Percentiles rank a stretch among this genome's conserved stretches.
Evolutionary conservation across 2,888 invertebrate genomes (phyloP).

Genomic region (Hololepta plana): DNA sequence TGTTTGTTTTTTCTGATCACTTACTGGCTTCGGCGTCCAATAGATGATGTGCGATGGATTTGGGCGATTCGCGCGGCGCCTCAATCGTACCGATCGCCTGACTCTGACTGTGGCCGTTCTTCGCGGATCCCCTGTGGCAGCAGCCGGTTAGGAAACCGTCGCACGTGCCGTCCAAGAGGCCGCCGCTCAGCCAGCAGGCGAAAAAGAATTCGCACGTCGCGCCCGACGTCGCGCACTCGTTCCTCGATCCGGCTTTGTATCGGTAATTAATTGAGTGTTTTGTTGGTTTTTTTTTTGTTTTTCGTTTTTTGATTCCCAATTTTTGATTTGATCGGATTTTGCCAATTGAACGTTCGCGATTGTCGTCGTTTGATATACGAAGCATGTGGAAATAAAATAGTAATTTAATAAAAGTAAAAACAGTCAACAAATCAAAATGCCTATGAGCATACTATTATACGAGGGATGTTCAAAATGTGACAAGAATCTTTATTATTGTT

Average conservation of each 20-base stretch:
- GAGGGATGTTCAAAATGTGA: too few species aligned
- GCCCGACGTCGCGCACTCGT: too few species aligned
- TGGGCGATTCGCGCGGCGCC: conserved; percentile 32
- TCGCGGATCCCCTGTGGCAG: conserved; percentile 59
- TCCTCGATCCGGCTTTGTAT: too few species aligned
- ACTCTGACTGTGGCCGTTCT: conserved; percentile 42
- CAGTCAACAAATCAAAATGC: too few species aligned
- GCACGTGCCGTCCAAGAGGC: conserved; percentile 70
- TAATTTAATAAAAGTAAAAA: too few species aligned
- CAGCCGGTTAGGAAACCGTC: conserved; percentile 59
- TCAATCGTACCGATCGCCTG: conserved; percentile 44
- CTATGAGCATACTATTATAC: too few species aligned
- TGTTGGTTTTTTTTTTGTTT: background rate
- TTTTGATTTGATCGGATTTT: background rate
- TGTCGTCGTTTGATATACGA: too few species aligned
- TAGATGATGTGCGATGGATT: conserved; percentile 40
- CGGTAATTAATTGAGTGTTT: too few species aligned
- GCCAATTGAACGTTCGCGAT: too few species aligned
- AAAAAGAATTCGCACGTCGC: conserved; percentile 82
- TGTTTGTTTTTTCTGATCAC: conserved; percentile 12
- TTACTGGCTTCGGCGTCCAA: conserved; percentile 27
- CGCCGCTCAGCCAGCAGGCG: conserved; percentile 81
- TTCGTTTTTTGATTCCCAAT: too few species aligned
- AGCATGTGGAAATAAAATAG: too few species aligned
- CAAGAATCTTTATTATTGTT: too few species aligned